Base-by-base conservation (phyloP, 2,797 vertebrate genomes). In the Sebastolobus alascanus region DNA sequence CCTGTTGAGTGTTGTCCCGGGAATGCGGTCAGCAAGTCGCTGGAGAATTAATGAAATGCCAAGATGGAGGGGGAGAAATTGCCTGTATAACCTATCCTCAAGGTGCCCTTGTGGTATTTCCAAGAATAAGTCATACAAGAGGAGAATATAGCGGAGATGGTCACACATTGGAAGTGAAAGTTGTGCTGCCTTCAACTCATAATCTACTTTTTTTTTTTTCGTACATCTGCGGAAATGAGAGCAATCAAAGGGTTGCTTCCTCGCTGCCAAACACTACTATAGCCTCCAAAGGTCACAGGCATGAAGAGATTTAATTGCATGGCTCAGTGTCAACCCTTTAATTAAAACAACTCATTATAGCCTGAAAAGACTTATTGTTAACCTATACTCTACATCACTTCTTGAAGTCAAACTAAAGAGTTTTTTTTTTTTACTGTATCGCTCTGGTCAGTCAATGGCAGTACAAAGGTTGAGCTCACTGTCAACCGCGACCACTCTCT, bases 11-110 rank as follows among this genome's bases (percentile, higher is more conserved):
- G 95, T 95, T 94, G 95, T 96, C 91, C 89, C 88, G 29, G 91
- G 94, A 95, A 94, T 84, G 94, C 84, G 83, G 90, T 90, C 90
- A 87, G 90, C 89, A 84, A 95, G 93, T 94, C 94, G 79, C 95
- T 81, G 72, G 95, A 94, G 96, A 95, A 93, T 94, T 94, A 95
- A 96, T 95, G 93, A 95, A 96, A 96, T 94, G 92, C 94, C 85
- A 93, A 88, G 88, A 93, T 89, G 92, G 93, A 94, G 87, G 84
- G 75, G 94, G 90, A 95, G 92, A 95, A 95, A 95, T 95, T 94
- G 93, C 91, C 92, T 92, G 83, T 87, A 89, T 94, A 95, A 96
- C 94, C 94, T 95, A 89, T 91, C 91, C 87, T 94, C 93, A 96
- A 96, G 95, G 95, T 96, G 95, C 90, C 95, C 93, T 95, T 95